Base-by-base conservation (phyloP, 2,113 vertebrate genomes). In the Hypanus sabinus region DNA sequence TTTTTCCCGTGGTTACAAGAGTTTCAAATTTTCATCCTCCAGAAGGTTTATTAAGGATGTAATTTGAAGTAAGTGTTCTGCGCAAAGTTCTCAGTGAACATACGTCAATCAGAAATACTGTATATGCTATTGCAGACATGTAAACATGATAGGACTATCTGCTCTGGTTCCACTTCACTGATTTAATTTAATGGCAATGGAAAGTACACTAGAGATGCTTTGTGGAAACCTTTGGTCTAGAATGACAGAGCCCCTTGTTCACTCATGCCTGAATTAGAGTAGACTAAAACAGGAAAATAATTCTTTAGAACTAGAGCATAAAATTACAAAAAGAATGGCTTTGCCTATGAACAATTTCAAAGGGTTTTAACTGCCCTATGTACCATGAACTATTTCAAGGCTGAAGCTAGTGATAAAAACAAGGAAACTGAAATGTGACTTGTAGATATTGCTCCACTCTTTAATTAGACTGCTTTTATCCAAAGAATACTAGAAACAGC, bases 121-220 rank as follows among this genome's bases (percentile, higher is more conserved):
- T 90, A 65, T 65, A 68, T 33, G 18, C 60, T 20, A 90, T 65
- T 4, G 3, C 30, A 33, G 60, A 16, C 85, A n/a, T 90, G 85
- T 65, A 20, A 90, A 90, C 6, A 33, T 65, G 60, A 90, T n/a
- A 65, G 85, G 33, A n/a, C 22, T 90, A 90, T 90, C 85, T 65
- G 85, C 85, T 68, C 60, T n/a, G 30, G 85, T 90, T 90, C 85
- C 85, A 90, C 85, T 33, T 90, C 85, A 90, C 30, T 68, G 60
- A 68, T 90, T 68, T 90, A n/a, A 90, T 33, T 90, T 65, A 33
- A 65, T 62, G 30, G 9, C 30, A 90, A 90, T 90, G 83, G 55
- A 88, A 88, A 88, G 55, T 88, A 62, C 83, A 88, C 83, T n/a
- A n/a, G 83, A 14, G 27, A 62, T 88, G 83, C 57, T 88, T 62